Evolutionary conservation across 2,113 vertebrate genomes (phyloP).

Genomic region (Anoura caudifer): DNA sequence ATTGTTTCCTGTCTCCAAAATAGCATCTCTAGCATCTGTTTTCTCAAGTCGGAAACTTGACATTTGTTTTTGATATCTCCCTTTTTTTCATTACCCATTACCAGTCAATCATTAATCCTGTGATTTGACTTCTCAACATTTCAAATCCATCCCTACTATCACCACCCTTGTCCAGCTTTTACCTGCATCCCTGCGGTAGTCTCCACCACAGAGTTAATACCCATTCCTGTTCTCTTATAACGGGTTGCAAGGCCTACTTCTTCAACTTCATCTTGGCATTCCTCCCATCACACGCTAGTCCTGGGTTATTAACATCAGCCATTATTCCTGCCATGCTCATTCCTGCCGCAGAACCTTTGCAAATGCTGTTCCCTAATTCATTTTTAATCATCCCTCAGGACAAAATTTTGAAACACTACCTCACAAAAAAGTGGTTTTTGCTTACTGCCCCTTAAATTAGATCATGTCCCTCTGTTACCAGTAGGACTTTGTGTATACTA

Average conservation of each 20-base stretch:
- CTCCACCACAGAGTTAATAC: neutral
- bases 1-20: neutral
- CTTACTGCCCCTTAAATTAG: neutral
- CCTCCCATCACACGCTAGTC: neutral
- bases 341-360: neutral
- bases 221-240: neutral
- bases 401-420: conserved; percentile 9
- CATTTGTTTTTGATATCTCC: neutral
- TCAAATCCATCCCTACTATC: neutral
- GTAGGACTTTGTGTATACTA: neutral
- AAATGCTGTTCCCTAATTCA: neutral
- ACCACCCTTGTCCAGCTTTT: neutral
- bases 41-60: neutral
- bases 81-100: neutral
- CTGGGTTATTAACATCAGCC: neutral
- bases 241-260: neutral
- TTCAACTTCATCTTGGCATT: neutral
- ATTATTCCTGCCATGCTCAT: neutral
- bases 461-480: neutral
- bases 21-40: neutral
- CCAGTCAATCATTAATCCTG: neutral
- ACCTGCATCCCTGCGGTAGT: neutral
- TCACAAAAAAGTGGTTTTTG: neutral
- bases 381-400: neutral
- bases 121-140: neutral